Base-by-base conservation (phyloP, 2,888 invertebrate species). In the Drosophila suboccidentalis region DNA sequence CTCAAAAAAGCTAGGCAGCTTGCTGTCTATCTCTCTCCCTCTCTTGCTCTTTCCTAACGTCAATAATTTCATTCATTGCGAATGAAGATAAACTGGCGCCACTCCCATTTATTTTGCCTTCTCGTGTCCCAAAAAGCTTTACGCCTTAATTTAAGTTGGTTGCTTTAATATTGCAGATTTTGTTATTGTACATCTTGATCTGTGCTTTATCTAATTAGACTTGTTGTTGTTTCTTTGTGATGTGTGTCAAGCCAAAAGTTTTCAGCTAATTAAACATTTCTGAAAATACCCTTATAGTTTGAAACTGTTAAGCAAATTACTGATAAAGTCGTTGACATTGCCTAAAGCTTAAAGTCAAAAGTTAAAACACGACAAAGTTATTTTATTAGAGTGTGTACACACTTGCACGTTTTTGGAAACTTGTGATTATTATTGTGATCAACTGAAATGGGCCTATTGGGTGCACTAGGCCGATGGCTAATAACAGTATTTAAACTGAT, bases 11-110 rank as follows among this genome's bases (percentile, higher is more conserved):
- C 70, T 62, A 47, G 38, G 51, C 63, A 55, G 44, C 49, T 43
- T 43, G 36, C 46, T 17, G 32, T 22, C 44, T 22, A 13, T 36
- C 41, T 47, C 49, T 55, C 46, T 44, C n/a, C 51, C 54, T 43
- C 58, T 34, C 19, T 36, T 36, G 19, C 26, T 9, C 39, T 51
- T 50, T 51, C 57, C 38, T 53, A 62, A 72, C 72, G 68, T 75
- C 74, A 71, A 84, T 81, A 87, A 87, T 84, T 86, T 84, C 75
- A 84, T 88, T 86, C 83, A 86, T 86, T 73, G 61, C 59, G 71
- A 70, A 75, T 77, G 64, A 79, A 79, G 87, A 85, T 75, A 68
- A 70, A 79, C 74, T 36, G 49, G 29, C 61, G 32, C 43, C 55
- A 13, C 13, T 10, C 17, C 41, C 19, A 29, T 13, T 15, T 19